Evolutionary conservation across 2,888 invertebrate species (phyloP), one percentile per base, ranked within the genome.

Genomic region (Empis livida): DNA sequence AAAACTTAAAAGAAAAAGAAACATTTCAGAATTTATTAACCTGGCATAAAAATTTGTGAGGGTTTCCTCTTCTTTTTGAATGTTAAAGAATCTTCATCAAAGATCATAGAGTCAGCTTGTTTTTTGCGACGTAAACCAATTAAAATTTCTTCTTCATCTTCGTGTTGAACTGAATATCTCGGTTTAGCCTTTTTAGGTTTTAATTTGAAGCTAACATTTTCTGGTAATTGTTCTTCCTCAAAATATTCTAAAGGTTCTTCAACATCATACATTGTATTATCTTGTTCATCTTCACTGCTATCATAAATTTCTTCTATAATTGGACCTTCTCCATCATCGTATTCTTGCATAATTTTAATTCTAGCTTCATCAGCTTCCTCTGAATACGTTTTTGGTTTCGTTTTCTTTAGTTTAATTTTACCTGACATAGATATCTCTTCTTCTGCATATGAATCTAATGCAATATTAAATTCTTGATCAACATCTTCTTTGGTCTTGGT

Each of bases 391-490:
- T 79, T 77, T 45, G 80, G 80, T 53, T 79, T 79, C 46, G 76
- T 79, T 58, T 83, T 84, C 63, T 83, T 86, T 9, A 89, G 59
- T 67, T 83, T 84, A 1, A 89, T 81, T 67, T 85, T 88, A 49
- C 86, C 84, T 4, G 84, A 81, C 82, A 89, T 83, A 10, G 86
- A 85, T 55, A 89, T 83, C 70, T 89, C 87, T 72, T 89, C 89
- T 70, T 88, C 89, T 37, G 86, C 87, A 62, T 89, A 89, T 0
- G 85, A 84, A 67, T 89, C 84, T 51, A 89, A 69, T 11, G 84
- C 83, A 54, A 90, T 88, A 66, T 84, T 88, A 63, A 90, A 90
- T 69, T 90, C 90, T 71, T 90, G 90, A 61, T 90, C 89, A 13
- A 90, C 85, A 58, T 88, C 85, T 72, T 89, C 88, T 65, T 84